A percentile compares a stretch with the other conserved stretches of the same genome.
Conservation (phyloP, 2,797 vertebrate genomes). For the Phalanger gymnotis region DNA sequence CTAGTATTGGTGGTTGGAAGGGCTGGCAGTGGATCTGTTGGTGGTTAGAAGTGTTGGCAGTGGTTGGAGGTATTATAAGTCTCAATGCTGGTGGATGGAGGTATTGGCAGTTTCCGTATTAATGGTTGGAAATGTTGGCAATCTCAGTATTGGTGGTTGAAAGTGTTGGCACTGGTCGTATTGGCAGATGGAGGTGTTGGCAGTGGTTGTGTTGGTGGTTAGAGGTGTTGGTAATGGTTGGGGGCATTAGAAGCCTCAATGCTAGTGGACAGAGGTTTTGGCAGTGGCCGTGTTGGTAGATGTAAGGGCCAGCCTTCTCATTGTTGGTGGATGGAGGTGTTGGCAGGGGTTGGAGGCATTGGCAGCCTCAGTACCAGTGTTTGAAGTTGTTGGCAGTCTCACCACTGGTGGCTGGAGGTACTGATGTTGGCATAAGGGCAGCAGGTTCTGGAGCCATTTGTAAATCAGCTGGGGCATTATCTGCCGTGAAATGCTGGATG, state of each 20-base stretch:
- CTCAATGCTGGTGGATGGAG: neutral
- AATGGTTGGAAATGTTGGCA: neutral
- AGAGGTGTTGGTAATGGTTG: neutral
- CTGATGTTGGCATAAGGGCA: conserved; percentile 35
- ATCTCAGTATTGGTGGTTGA: neutral
- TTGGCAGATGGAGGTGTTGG: neutral
- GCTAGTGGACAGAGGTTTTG: neutral
- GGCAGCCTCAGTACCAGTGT: neutral
- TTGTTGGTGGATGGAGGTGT: neutral
- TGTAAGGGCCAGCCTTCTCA: neutral
- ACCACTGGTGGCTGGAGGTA: conserved; percentile 19
- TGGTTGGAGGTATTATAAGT: neutral
- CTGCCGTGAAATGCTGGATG: conserved; percentile 81
- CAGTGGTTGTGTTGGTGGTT: neutral
- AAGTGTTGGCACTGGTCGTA: neutral
- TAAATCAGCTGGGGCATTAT: conserved; percentile 81
- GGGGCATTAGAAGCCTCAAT: neutral
- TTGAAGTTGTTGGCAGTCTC: neutral
- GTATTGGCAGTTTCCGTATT: neutral
- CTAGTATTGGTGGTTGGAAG: neutral
- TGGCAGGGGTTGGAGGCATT: neutral
- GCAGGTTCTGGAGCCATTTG: conserved; percentile 10
- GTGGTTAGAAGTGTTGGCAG: neutral
- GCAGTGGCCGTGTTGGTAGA: neutral
- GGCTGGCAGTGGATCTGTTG: neutral